Base-by-base conservation (phyloP, 2,888 invertebrate species). In the Adelphocoris suturalis region DNA sequence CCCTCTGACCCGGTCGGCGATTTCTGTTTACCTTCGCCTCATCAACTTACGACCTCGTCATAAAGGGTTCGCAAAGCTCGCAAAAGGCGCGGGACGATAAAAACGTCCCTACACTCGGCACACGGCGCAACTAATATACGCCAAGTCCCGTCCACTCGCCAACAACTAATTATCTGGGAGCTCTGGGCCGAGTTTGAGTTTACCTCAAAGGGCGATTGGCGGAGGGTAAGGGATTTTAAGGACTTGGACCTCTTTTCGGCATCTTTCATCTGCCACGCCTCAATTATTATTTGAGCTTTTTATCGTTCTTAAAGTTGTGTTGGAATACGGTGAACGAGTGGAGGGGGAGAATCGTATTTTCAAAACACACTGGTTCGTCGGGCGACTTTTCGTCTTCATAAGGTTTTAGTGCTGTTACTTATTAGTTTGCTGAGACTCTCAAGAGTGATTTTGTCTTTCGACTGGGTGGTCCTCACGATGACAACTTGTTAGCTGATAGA, bases 11-110 rank as follows among this genome's bases (percentile, higher is more conserved):
- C 37, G 37, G 37, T 37, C 68, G 68, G 68, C 23, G n/a, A 5
- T 61, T 19, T 68, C 68, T 68, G 68, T 68, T 68, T 68, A 68
- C 68, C 68, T 68, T 68, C 68, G 23, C 23, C 68, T 68, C 68
- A 68, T 68, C 68, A 68, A 68, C 68, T 68, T 68, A 23, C 9
- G 68, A 68, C 68, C 68, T 68, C 68, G n/a, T 68, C 68, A 7
- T 11, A 68, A 68, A 68, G 11, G 19, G 61, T 9, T 61, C 19
- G 19, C 19, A 2, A 52, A 52, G 1, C 52, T 16, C 13, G 5
- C 13, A 52, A 52, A 52, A 13, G 52, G 52, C 52, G 52, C 52
- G 2, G 16, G 11, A 16, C 52, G 52, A 52, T 52, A 52, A 52
- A 52, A 52, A 52, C 52, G 52, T 13, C 52, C 52, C 12, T 11